Conservation (phyloP, 2,888 invertebrate species). For the Brachycybe producta region DNA sequence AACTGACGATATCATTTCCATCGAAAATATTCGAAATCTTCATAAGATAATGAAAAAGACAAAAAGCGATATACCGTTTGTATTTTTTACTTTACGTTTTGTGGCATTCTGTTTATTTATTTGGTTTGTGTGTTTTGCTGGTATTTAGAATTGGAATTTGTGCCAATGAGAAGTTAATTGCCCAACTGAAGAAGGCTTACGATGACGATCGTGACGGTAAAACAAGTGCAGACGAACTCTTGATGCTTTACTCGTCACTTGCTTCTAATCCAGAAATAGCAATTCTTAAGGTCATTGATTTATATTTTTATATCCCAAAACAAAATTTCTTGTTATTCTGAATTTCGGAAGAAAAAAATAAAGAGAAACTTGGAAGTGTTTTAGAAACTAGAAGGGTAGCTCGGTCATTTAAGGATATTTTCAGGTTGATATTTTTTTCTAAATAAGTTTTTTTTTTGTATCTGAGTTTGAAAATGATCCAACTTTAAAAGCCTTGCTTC, state of each 20-base stretch:
- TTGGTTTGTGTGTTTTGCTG: neutral
- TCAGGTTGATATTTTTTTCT: no score
- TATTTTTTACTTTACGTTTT: neutral
- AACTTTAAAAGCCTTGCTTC: no score
- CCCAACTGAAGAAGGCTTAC: constrained; percentile 20
- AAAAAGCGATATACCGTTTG: constrained; percentile 12
- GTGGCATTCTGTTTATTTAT: neutral
- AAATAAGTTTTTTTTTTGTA: no score
- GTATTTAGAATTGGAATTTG: constrained; percentile 21
- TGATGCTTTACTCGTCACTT: constrained; percentile 20
- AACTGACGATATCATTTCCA: no score
- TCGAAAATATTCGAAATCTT: neutral
- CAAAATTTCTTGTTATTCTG: no score
- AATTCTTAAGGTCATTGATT: constrained; percentile 21
- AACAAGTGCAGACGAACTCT: constrained; percentile 20
- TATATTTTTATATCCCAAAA: no score
- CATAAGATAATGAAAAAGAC: constrained; percentile 10
- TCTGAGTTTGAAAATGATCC: no score
- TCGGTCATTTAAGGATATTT: no score
- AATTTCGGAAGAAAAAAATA: no score
- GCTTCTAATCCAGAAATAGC: constrained; percentile 22
- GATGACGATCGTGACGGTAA: constrained; percentile 21
- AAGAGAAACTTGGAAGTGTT: no score
- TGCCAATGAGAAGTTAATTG: constrained; percentile 20
- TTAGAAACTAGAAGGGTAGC: no score